Evolutionary conservation across 2,797 vertebrate genomes (phyloP), one percentile per base, ranked within the genome.

Genomic region (Petrocephalus schoutedeni): DNA sequence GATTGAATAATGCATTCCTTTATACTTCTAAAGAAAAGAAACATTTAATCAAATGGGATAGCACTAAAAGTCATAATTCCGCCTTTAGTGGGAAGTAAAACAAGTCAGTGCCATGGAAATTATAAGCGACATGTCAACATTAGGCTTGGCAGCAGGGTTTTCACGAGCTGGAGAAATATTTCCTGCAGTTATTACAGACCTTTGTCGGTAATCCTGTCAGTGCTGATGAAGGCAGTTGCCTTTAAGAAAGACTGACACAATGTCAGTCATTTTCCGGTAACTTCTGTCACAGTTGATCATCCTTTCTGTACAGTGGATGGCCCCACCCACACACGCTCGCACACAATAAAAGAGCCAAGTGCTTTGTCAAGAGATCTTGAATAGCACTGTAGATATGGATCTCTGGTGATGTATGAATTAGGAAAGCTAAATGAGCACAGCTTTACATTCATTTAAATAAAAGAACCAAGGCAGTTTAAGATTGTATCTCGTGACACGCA

Each of bases 201-300:
- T 58, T 53, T 45, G 80, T 82, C 49, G 56, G 49, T 49, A 85
- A 41, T 49, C 49, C 23, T 88, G 87, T 67, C 87, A 88, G 45
- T 23, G 21, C 58, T 88, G 51, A 88, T 88, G 49, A 28, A 85
- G 86, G 49, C 21, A 83, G 54, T 19, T 10, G 59, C 8, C 59
- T 80, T 80, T 19, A 19, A 88, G 83, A 49, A 10, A 36, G 2
- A 88, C 28, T 71, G 87, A 88, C 82, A 88, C 82, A 56, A 86
- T 32, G 59, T 86, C 82, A 88, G 49, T 56, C 59, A 74, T 71
- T 53, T 57, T 56, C 61, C 23, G 28, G 87, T n/a, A 23, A 88
- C 84, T 85, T 88, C 59, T 88, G 87, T 86, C 87, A 88, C 45
- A 67, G 87, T 85, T 5, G 56, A 88, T 88, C 85, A 71, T 71